phyloP scores from a whole-genome alignment of 2,888 invertebrate species.

The Cotesia congregata region DNA sequence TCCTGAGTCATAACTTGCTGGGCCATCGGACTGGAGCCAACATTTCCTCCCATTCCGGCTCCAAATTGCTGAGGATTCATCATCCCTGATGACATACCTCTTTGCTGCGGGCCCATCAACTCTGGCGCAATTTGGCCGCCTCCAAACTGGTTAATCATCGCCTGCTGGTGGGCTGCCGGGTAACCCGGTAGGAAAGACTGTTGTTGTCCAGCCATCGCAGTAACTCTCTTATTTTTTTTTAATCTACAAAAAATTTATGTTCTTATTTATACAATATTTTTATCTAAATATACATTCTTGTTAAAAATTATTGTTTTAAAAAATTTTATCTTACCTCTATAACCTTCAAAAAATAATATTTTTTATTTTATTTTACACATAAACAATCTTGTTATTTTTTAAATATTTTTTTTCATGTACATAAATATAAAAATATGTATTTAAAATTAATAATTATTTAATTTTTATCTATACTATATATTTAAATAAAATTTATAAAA shows the following conservation, averaged over 20 bases:
- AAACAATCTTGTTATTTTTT: neutral
- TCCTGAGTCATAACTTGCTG: slow-evolving; percentile 68
- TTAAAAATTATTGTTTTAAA: neutral
- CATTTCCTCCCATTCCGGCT: slow-evolving; percentile 66
- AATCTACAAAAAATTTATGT: neutral
- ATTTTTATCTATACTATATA: neutral
- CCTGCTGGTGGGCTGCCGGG: slow-evolving; percentile 65
- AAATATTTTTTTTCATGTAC: neutral
- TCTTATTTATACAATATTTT: neutral
- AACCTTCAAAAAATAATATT: neutral
- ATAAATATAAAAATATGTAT: neutral
- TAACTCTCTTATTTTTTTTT: neutral
- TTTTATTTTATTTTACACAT: neutral
- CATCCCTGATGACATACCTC: slow-evolving; percentile 71
- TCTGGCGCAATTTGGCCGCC: slow-evolving; percentile 77
- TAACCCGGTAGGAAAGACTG: neutral
- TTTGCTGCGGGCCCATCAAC: slow-evolving; percentile 73
- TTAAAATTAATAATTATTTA: neutral
- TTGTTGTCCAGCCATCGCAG: neutral
- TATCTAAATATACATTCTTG: neutral
- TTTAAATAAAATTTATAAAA: neutral
- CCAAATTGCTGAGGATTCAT: slow-evolving; percentile 72
- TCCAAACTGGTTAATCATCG: slow-evolving; percentile 78
- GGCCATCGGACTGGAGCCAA: slow-evolving; percentile 65
- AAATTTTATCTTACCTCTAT: neutral